Evolutionary conservation across 2,113 vertebrate genomes (phyloP), one percentile per base, ranked within the genome.

Genomic region (Nycticebus coucang): DNA sequence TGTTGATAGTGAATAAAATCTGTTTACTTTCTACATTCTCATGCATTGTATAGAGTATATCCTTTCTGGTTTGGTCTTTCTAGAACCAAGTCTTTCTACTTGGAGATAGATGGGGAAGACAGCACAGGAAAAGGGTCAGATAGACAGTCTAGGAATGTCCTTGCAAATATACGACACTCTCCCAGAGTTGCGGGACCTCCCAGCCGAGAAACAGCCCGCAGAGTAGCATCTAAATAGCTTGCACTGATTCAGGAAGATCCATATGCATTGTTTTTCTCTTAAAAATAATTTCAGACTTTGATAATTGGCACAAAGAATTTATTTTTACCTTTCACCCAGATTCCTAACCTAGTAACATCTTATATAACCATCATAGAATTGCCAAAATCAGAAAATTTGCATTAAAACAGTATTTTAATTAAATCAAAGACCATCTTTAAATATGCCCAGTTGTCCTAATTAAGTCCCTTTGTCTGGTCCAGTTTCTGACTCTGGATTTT

Each of bases 231-330:
- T 30, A 71, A 84, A 66, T 9, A 21, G 55, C 37, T 57, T 28
- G 35, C 45, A 53, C 37, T 35, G 78, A 55, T 33, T 82, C 45
- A 41, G 59, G 35, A 82, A 84, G 57, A 57, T 60, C n/a, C 62
- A 62, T 17, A 14, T 33, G 17, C 2, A 22, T 77, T 1, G 24
- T 86, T 77, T 85, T 83, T 93, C 7, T 68, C 62, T 94, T 59
- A 81, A 12, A 95, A 81, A 81, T 85, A 84, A 84, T 50, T 66
- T 84, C 35, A 66, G 80, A 92, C 35, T 92, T 92, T 3, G n/a
- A 95, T 90, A 78, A 95, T 71, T 74, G 21, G 14, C 45, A 80
- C 14, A 53, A 82, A 66, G 53, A 84, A 87, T 69, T 59, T 30
- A 60, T 60, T n/a, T 5, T 68, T 21, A 66, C 9, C n/a, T 6